Base-by-base conservation (phyloP, 2,113 vertebrate species). In the Gracilinanus agilis region DNA sequence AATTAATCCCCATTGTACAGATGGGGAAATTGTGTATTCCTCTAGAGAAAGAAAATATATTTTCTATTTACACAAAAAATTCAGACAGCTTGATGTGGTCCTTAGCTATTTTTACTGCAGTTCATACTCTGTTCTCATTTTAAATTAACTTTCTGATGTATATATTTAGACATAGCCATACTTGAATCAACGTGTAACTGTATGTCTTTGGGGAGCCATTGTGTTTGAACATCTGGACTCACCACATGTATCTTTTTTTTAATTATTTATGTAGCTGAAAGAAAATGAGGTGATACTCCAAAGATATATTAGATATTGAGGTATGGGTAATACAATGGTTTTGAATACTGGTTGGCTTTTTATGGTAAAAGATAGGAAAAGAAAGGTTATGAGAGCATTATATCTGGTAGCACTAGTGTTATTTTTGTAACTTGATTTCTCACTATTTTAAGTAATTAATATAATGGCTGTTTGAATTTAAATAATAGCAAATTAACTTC, bases 151-250 rank as follows among this genome's bases (percentile, higher is more conserved):
- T 96, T 97, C 49, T 95, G 96, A 95, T 94, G 96, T 93, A n/a
- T 92, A 91, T 96, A 97, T 98, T 97, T 96, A 98, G 92, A 98
- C 11, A 92, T 58, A 97, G 44, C 91, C 94, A 90, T 97, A 97
- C 93, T 97, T 97, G 92, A 98, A 96, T 97, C 96, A 97, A 98
- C 98, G 95, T 98, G 95, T 56, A n/a, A 98, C 91, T 98, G 94
- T 97, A 94, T 93, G 94, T 75, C 98, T 97, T 95, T 96, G 94
- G 96, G 96, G 97, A 98, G 40, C 93, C 40, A 97, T 95, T 98
- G 96, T 96, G 54, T 97, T 97, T 97, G 97, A 98, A 98, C 97
- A 98, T 98, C 98, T 98, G 98, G 98, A 97, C 94, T 93, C 95
- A 96, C 90, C 97, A 98, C 97, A 98, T 97, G 97, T 97, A 97